Evolutionary conservation across 1,140 invertebrate genomes (phyloP).

Genomic region (Grapholita molesta): DNA sequence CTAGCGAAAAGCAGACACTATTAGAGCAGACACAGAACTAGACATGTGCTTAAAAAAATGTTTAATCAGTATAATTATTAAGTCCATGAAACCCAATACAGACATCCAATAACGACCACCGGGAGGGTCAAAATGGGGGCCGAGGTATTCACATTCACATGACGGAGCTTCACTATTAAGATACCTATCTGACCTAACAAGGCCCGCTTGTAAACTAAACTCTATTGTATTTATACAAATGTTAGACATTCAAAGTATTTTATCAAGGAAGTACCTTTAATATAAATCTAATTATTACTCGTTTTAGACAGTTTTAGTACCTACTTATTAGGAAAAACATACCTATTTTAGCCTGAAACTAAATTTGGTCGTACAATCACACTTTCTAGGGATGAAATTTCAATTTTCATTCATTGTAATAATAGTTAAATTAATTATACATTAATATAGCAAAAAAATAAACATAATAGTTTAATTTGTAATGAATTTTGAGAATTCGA

Average conservation of each 20-base stretch:
- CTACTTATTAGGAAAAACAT: no score
- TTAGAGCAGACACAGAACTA: background rate
- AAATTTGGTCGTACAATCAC: no score
- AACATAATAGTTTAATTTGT: no score
- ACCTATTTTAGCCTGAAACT: no score
- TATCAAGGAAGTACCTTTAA: background rate
- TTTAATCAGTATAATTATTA: background rate
- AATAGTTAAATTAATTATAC: no score
- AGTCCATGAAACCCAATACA: background rate
- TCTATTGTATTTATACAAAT: background rate
- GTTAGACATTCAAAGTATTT: background rate
- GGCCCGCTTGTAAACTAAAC: background rate
- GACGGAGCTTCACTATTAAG: background rate
- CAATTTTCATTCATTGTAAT: no score
- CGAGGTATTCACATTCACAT: background rate
- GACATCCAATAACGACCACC: background rate
- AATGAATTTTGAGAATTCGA: no score
- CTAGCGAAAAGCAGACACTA: background rate
- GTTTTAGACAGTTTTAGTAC: background rate
- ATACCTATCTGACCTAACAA: background rate
- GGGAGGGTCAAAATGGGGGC: slow-evolving; percentile 5
- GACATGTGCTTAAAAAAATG: background rate
- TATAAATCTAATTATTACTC: background rate
- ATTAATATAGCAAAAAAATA: no score
- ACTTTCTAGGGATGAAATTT: no score